Evolutionary conservation across 2,888 invertebrate genomes (phyloP), one percentile per base, ranked within the genome.

Genomic region (Trichopoda pennipes): DNA sequence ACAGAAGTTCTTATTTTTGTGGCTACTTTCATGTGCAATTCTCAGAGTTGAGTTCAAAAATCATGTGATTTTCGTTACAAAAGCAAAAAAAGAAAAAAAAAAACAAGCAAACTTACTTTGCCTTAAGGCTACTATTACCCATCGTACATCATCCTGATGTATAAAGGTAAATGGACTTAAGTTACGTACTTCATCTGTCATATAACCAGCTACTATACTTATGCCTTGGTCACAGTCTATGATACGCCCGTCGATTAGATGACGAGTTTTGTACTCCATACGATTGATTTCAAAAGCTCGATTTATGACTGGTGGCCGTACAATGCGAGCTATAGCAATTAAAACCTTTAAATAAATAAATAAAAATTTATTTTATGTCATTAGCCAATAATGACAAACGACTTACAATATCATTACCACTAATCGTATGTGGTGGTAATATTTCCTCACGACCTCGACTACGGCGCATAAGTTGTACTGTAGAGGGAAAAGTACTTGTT

Each of bases 171-270:
- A 98, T 12, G 97, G 97, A 84, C 96, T 96, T 80, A 94, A 92
- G n/a, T 97, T 97, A 12, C 95, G 94, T 1, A 97, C 96, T 92
- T 98, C 98, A 86, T 96, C 95, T 14, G 95, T 95, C 94, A 98
- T 94, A 88, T 97, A 97, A 3, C 98, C 98, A 72, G 96, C 95
- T 16, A 97, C 95, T 78, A 96, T 92, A 9, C 97, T 96, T 88
- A 98, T 97, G 88, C 97, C 94, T 89, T 97, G 97, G 90, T 98
- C 98, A 89, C 96, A 96, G 89, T 95, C 96, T 64, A 97, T 94
- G 85, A 98, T 97, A 60, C 95, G 93, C 0, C 98, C 97, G 92
- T 97, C 97, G 69, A 97, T 94, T 75, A 96, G 92, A 91, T 98
- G 98, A 85, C 97, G 93, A 0, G 97, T 97, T 88, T 96, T 94